Conservation (phyloP, 2,888 invertebrate genomes). For the Digitonthophagus gazella region DNA sequence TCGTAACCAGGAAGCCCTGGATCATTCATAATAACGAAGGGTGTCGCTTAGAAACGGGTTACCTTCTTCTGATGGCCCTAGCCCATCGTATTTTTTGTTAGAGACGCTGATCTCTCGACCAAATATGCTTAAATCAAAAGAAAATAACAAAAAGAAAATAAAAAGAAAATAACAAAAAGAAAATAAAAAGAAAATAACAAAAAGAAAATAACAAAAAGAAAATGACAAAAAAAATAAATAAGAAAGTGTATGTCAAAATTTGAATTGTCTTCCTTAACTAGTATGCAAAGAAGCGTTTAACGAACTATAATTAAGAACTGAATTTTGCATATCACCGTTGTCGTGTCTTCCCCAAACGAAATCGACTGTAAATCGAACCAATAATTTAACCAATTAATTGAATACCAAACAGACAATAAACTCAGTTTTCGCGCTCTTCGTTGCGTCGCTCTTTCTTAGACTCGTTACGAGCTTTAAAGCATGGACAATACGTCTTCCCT, state of each 20-base stretch:
- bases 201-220: slow-evolving; percentile 19
- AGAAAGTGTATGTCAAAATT: slow-evolving; percentile 29
- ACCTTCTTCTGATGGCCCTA: background rate
- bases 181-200: slow-evolving; percentile 15
- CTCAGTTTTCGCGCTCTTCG: too few relatives aligned
- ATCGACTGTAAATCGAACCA: slow-evolving; percentile 22
- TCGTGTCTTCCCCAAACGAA: slow-evolving; percentile 32
- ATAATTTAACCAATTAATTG: slow-evolving; percentile 10
- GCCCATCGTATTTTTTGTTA: background rate
- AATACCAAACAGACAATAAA: slow-evolving; percentile 6
- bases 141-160: slow-evolving; percentile 13
- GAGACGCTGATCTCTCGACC: slow-evolving; percentile 19
- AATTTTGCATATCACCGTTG: slow-evolving; percentile 41
- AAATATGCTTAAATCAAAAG: background rate
- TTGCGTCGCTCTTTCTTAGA: slow-evolving; percentile 12
- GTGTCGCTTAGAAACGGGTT: background rate
- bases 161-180: slow-evolving; percentile 26
- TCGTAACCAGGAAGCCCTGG: slow-evolving; percentile 45
- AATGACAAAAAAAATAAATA: slow-evolving; percentile 23
- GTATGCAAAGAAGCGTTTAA: slow-evolving; percentile 31
- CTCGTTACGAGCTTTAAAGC: background rate
- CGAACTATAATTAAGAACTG: slow-evolving; percentile 23
- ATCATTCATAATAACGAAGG: slow-evolving; percentile 37
- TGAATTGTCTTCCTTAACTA: slow-evolving; percentile 43
- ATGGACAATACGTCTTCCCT: background rate